These are phyloP conservation scores for Ptilorrhoa leucosticta DNA, from an alignment of 2,113 vertebrate genomes.

Conservation along the genomic window DNA sequence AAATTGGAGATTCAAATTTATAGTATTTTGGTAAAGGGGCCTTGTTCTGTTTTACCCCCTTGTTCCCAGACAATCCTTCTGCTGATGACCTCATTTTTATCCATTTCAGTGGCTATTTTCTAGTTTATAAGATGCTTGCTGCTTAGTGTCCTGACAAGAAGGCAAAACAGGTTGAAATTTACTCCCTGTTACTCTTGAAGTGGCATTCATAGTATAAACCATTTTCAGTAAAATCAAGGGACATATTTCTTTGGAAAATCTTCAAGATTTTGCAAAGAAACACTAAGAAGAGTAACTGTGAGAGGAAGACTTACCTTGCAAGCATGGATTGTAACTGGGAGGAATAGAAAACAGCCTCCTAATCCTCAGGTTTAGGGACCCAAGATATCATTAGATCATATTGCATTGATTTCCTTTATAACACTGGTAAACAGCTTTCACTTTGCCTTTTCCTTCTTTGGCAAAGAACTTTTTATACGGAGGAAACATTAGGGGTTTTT, in stretches of 20 bases:
- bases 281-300: not conserved
- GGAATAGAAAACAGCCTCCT: not conserved
- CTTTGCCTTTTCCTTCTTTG: not conserved
- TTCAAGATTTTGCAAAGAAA: not conserved
- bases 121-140: not conserved
- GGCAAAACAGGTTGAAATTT: not conserved
- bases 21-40: not conserved
- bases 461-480: not conserved
- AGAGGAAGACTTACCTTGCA: not conserved
- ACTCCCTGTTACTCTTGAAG: not conserved
- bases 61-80: not conserved
- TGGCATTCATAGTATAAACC: not conserved
- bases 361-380: not conserved
- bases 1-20: not conserved
- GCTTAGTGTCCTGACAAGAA: not conserved
- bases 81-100: not conserved
- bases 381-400: not conserved
- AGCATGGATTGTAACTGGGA: not conserved
- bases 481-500: not conserved
- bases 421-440: not conserved
- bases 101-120: not conserved
- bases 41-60: not conserved
- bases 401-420: not conserved
- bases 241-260: not conserved
- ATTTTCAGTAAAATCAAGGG: not conserved